Base-by-base conservation (phyloP, 2,113 vertebrate genomes). In the Scartelaos histophorus region DNA sequence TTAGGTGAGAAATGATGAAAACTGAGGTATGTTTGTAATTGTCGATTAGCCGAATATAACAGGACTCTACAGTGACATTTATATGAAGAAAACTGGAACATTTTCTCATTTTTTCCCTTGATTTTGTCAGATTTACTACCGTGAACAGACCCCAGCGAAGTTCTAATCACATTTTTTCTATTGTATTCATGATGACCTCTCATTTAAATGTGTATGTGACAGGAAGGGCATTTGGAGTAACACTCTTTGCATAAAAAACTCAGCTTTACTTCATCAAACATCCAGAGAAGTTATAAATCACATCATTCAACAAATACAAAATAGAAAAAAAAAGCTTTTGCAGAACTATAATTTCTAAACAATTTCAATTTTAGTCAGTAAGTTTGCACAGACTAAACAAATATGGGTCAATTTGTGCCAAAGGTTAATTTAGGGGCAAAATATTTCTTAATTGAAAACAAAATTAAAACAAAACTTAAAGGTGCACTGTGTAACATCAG, bases 331-430 rank as follows among this genome's bases (percentile, higher is more conserved):
- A 47, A 11, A 80, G n/a, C 57, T 66, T 34, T 69, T 67, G 13
- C 16, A 67, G 51, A 77, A 3, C 15, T 60, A 69, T 46, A 22
- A 9, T 51, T 66, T 56, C 64, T 45, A 35, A 65, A 67, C 0
- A 19, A 66, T 80, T 79, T 85, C 73, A 78, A 17, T 66, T 47
- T 13, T 66, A 56, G 74, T 38, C 53, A 64, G 13, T 25, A 79
- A 22, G 29, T 25, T 76, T 46, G 47, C 73, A 78, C 69, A 69
- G 46, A 74, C 4, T 11, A 7, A 70, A 13, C 24, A 45, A 13
- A 43, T 73, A 60, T 62, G n/a, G n/a, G 73, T 38, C 45, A 7
- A 81, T 70, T 58, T 13, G 10, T 25, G 53, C 45, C 47, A 80
- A 73, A 29, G 76, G 56, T 76, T 62, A 78, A 67, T 61, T 57